Evolutionary conservation across 2,113 vertebrate species (phyloP).

Genomic region (Oxyura jamaicensis): DNA sequence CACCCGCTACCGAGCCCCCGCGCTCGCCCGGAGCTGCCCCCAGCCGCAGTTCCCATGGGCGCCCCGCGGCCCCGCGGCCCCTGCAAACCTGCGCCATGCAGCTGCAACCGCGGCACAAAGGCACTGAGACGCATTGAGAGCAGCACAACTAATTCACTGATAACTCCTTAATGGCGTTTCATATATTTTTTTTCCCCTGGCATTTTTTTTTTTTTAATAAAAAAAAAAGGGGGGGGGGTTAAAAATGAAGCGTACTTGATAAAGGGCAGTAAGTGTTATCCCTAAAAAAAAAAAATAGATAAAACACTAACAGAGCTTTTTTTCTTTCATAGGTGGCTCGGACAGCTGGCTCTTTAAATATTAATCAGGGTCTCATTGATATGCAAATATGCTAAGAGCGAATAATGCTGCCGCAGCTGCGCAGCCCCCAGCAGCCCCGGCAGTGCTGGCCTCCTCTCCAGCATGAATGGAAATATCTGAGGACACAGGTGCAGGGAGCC

Average conservation of each 20-base stretch:
- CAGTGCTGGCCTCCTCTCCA: slow-evolving; percentile 35
- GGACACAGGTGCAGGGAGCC: slow-evolving; percentile 66
- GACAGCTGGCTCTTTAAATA: slow-evolving; percentile 83
- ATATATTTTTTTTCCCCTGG: neutral
- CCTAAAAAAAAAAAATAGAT: neutral
- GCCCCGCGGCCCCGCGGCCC: neutral
- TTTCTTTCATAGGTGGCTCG: slow-evolving; percentile 58
- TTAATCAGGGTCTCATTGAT: slow-evolving; percentile 79
- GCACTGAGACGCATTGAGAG: slow-evolving; percentile 69
- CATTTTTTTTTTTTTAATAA: neutral
- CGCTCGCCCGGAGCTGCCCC: neutral
- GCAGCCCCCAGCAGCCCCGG: slow-evolving; percentile 19
- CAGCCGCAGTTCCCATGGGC: slow-evolving; percentile 11
- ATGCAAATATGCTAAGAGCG: slow-evolving; percentile 71
- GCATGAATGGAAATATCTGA: slow-evolving; percentile 54
- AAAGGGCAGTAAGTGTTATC: slow-evolving; percentile 60
- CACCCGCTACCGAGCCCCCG: neutral
- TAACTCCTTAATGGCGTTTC: slow-evolving; percentile 17
- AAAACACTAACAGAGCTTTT: slow-evolving; percentile 60
- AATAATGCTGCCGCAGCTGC: slow-evolving; percentile 78
- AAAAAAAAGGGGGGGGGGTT: slow-evolving; percentile 15
- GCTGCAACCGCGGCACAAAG: slow-evolving; percentile 59
- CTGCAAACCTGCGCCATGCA: slow-evolving; percentile 28
- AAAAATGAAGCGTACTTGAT: slow-evolving; percentile 45
- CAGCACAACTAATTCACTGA: slow-evolving; percentile 63